Conservation (phyloP, 2,888 invertebrate genomes). For the Azorinus chamasolen region DNA sequence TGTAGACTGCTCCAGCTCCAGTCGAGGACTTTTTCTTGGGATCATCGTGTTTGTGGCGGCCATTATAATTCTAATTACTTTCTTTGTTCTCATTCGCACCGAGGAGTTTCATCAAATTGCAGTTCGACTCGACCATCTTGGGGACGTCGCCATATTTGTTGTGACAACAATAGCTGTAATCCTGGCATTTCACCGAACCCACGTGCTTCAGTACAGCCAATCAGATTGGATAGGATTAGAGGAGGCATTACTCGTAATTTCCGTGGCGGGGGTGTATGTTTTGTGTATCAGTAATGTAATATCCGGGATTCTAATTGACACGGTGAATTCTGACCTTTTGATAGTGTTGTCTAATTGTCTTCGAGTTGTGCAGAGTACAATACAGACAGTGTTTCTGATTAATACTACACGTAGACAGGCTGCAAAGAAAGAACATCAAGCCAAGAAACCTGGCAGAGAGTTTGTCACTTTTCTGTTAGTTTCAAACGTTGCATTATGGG, state of each 20-base stretch:
- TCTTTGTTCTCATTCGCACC: slow-evolving; percentile 94
- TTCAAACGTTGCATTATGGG: slow-evolving; percentile 98
- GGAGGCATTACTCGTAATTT: slow-evolving; percentile 92
- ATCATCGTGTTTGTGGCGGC: slow-evolving; percentile 89
- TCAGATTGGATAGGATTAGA: slow-evolving; percentile 71
- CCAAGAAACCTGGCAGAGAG: slow-evolving; percentile 97
- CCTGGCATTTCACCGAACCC: slow-evolving; percentile 93
- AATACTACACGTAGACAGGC: slow-evolving; percentile 96
- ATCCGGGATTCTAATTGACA: slow-evolving; percentile 93
- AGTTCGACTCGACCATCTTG: slow-evolving; percentile 96
- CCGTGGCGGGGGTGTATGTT: slow-evolving; percentile 96
- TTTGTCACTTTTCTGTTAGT: slow-evolving; percentile 98
- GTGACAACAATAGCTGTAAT: slow-evolving; percentile 95
- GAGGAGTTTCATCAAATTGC: slow-evolving; percentile 93
- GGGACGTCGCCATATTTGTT: slow-evolving; percentile 95
- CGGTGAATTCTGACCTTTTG: slow-evolving; percentile 93
- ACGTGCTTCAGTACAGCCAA: slow-evolving; percentile 86
- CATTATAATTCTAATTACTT: slow-evolving; percentile 92
- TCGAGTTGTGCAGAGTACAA: slow-evolving; percentile 95
- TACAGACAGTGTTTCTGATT: slow-evolving; percentile 96
- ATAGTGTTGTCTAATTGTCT: slow-evolving; percentile 96
- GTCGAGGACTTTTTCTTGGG: slow-evolving; percentile 93
- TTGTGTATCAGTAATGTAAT: slow-evolving; percentile 97
- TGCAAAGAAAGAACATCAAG: slow-evolving; percentile 96
- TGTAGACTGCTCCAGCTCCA: slow-evolving; percentile 96